Evolutionary conservation across 30 jellyfish, hydroid and myxozoan genomes (phyloP).

Genomic region (Aurelia sp.): DNA sequence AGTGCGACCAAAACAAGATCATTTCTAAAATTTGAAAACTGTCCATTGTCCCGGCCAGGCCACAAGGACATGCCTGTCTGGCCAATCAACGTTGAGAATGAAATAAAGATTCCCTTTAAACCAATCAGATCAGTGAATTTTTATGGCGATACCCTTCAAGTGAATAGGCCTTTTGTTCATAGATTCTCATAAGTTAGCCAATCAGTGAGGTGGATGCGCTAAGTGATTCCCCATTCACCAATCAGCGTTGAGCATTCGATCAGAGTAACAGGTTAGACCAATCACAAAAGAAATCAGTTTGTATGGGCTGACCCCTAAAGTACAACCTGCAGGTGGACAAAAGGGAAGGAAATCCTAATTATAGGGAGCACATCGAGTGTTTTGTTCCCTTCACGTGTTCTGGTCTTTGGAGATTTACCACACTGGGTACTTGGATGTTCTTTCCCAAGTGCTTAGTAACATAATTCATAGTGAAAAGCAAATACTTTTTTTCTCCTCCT

Average conservation of each 20-base stretch:
- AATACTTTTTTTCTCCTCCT: too few species aligned
- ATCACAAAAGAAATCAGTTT: slow-evolving; percentile 47
- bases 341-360: slow-evolving; percentile 42
- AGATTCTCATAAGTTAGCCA: background rate
- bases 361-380: slow-evolving; percentile 66
- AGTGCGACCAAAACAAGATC: slow-evolving; percentile 82
- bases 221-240: background rate
- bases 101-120: background rate
- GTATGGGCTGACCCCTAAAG: slow-evolving; percentile 73
- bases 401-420: slow-evolving; percentile 45
- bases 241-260: background rate
- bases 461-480: too few species aligned
- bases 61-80: slow-evolving; percentile 70
- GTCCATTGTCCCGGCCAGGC: slow-evolving; percentile 73
- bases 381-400: slow-evolving; percentile 78
- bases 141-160: background rate
- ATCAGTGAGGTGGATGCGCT: background rate
- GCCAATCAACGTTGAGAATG: slow-evolving; percentile 41
- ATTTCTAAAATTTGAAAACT: slow-evolving; percentile 79
- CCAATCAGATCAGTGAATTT: slow-evolving; percentile 22
- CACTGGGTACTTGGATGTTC: slow-evolving; percentile 27
- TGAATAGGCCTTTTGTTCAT: background rate
- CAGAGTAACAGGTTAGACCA: slow-evolving; percentile 55
- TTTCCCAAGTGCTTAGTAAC: slow-evolving; percentile 36
- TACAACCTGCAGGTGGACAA: slow-evolving; percentile 71